Base-by-base conservation (phyloP, 2,797 vertebrate genomes). In the Trachops cirrhosus region DNA sequence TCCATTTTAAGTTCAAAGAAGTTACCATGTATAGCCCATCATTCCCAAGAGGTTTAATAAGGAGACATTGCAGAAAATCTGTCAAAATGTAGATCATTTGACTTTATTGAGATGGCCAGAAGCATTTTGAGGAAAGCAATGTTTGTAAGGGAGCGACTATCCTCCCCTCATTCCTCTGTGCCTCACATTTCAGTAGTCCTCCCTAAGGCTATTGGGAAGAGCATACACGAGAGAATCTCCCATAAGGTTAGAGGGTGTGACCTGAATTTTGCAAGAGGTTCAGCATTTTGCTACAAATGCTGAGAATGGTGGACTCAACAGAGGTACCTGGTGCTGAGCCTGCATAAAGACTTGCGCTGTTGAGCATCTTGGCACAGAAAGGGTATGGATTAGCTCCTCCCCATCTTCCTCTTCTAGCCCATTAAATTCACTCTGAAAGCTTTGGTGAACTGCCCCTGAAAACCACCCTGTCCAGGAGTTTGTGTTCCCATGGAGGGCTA, bases 1-100 rank as follows among this genome's bases (percentile, higher is more conserved):
- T 80, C 21, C 24, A 67, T 86, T 93, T 86, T 91, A 77, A 88
- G 11, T 74, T 88, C 57, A 91, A 91, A 80, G 34, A 82, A 71
- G 62, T 80, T 52, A 2, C 14, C 8, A 3, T 52, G 3, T 82
- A 44, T 46, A 96, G 6, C 44, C 70, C 29, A 34, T 78, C 16
- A 62, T 9, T n/a, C 9, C n/a, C 11, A 59, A 67, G 14, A 16
- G 6, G 4, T 44, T 90, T 90, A 87, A 29, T 87, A 92, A 86
- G 46, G 54, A 88, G 39, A 11, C n/a, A 71, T 78, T 73, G 62
- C 14, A 82, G 52, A 74, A 86, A 88, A 59, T 2, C 18, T 71
- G 24, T 71, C 32, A 82, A 91, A 88, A 50, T 14, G 19, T 71
- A 32, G 12, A 48, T 26, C 50, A 24, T 18, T 87, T 91, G 18